phyloP scores from a whole-genome alignment of 2,888 invertebrate species.

The Acleris holmiana region DNA sequence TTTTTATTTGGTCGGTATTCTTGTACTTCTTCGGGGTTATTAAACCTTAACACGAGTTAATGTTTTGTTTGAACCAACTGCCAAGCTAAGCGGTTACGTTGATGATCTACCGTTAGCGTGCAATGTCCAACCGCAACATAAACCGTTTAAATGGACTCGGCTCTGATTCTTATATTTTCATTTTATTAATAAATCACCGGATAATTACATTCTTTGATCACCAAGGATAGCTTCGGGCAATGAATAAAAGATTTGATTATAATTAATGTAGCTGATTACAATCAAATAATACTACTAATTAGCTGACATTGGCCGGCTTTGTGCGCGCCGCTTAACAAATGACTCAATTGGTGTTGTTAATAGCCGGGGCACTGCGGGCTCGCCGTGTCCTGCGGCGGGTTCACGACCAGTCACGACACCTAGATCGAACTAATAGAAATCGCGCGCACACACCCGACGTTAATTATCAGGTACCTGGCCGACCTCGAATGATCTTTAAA shows the following conservation, averaged over 20 bases:
- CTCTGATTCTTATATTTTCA: constrained; percentile 30
- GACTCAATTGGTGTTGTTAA: constrained; percentile 80
- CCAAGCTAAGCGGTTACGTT: constrained; percentile 61
- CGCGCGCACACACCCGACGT: constrained; percentile 23
- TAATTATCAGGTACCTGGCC: constrained; percentile 32
- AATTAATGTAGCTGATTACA: constrained; percentile 80
- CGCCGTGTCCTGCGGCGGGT: constrained; percentile 50
- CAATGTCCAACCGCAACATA: constrained; percentile 69
- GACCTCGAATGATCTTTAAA: constrained; percentile 14
- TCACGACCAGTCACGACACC: constrained; percentile 61
- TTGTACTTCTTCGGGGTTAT: constrained; percentile 22
- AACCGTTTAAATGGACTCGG: constrained; percentile 53
- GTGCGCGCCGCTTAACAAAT: constrained; percentile 75
- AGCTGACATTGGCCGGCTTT: constrained; percentile 76
- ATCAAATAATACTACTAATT: constrained; percentile 82
- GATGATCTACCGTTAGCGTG: constrained; percentile 69
- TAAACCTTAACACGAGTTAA: constrained; percentile 33
- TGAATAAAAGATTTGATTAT: constrained; percentile 74
- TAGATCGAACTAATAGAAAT: constrained; percentile 39
- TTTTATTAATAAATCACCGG: constrained; percentile 46
- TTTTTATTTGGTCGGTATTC: background rate
- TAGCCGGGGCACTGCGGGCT: constrained; percentile 60
- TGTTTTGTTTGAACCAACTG: constrained; percentile 46
- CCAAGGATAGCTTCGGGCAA: constrained; percentile 60
- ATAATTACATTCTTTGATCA: constrained; percentile 70